Percentiles rank a stretch among this genome's conserved stretches.
Conservation (phyloP, 2,888 invertebrate genomes). For the Periphyllus acericola region DNA sequence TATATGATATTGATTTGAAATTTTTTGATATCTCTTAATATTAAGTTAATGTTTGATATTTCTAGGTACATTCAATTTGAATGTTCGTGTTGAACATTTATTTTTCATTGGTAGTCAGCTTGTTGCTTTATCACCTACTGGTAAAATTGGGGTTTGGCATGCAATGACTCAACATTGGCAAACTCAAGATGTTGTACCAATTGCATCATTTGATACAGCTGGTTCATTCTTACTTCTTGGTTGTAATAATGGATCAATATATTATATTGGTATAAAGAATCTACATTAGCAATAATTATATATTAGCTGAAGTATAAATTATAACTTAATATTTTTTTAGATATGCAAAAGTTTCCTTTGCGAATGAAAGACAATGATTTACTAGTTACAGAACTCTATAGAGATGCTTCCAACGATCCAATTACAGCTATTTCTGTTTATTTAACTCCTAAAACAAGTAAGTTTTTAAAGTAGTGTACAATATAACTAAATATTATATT, state of each 20-base stretch:
- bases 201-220: conserved; percentile 95
- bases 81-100: conserved; percentile 92
- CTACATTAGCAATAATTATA: not conserved
- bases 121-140: conserved; percentile 91
- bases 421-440: conserved; percentile 99
- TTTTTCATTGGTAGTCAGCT: conserved; percentile 98
- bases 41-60: conserved; percentile 64
- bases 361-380: conserved; percentile 99
- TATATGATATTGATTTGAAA: conserved; percentile 3
- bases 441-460: conserved; percentile 98
- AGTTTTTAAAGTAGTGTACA: conserved; percentile 68
- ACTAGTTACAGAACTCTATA: conserved; percentile 94
- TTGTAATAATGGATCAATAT: conserved; percentile 95
- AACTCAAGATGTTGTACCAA: conserved; percentile 94
- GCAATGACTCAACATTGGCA: conserved; percentile 99
- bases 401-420: conserved; percentile 92
- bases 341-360: conserved; percentile 99
- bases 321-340: conserved; percentile 69
- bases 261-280: conserved; percentile 83
- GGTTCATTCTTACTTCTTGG: conserved; percentile 95
- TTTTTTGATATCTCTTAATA: conserved; percentile 14
- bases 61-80: conserved; percentile 87
- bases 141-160: conserved; percentile 99
- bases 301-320: not conserved
- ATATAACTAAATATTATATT: conserved; percentile 51